Evolutionary conservation across 2,888 invertebrate species (phyloP), one percentile per base, ranked within the genome.

Genomic region (Meiosimyza platycephala): DNA sequence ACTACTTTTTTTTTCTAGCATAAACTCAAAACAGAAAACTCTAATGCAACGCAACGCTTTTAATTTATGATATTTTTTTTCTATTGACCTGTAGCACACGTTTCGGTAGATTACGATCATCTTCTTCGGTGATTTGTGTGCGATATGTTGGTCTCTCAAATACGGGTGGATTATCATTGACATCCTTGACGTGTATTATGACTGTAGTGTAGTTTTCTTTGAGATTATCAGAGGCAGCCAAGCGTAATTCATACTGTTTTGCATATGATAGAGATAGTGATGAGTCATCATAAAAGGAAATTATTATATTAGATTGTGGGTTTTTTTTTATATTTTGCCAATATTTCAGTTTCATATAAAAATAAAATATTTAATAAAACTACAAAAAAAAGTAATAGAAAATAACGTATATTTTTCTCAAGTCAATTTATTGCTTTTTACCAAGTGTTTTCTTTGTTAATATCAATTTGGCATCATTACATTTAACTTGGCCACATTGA

Each of bases 121-220:
- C 97, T 88, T 97, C 97, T 88, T 97, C 97, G 59, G 96, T 97
- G 88, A 97, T 97, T 89, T 97, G 96, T 68, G 97, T 96, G 85
- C 96, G 92, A 89, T 97, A 97, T 72, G 95, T 96, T 69, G 97
- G 96, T 79, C 96, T 90, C 88, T 96, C 96, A 89, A 99, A 99
- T 80, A 96, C 95, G 3, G 98, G 98, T 60, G 97, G 95, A 90
- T 98, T 98, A 90, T 99, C 98, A 89, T 98, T 98, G 79, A 98
- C 97, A 88, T 99, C 98, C 89, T 96, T 97, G 82, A 98, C 96
- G 88, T 97, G 95, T 84, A 98, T 97, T 84, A 97, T 96, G 79
- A 98, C 97, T 55, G 95, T 97, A 59, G 97, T 97, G 89, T 95
- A 95, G 91, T 97, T 97, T 89, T 98, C 97, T 90, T 97, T 97